phyloP scores from a whole-genome alignment of 2,113 vertebrate genomes.

The Pseudopodoces humilis region DNA sequence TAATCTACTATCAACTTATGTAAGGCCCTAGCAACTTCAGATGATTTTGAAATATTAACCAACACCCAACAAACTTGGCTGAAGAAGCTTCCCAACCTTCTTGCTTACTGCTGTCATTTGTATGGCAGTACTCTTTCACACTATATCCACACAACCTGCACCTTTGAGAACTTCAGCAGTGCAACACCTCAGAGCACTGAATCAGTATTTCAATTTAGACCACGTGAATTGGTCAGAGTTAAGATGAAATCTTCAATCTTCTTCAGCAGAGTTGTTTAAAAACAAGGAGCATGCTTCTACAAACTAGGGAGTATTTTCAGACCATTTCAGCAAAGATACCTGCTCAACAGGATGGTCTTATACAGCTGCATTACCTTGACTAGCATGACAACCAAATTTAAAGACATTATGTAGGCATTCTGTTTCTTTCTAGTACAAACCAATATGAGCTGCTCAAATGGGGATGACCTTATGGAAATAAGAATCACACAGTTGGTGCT shows the following conservation, averaged over 20 bases:
- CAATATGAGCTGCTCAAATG: neutral
- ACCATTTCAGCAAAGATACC: neutral
- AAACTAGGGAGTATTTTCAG: neutral
- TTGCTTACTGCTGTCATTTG: neutral
- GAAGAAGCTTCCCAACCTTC: neutral
- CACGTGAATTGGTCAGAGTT: neutral
- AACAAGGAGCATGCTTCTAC: neutral
- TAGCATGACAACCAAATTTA: neutral
- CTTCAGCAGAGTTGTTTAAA: neutral
- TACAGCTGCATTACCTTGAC: neutral
- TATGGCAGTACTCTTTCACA: neutral
- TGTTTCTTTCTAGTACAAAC: neutral
- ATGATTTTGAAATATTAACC: neutral
- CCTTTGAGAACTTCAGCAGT: neutral
- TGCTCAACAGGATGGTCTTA: neutral
- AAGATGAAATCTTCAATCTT: neutral
- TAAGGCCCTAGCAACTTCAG: neutral
- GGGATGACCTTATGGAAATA: neutral
- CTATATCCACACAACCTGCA: neutral
- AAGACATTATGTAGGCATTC: neutral
- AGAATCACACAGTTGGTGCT: neutral
- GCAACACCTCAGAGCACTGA: neutral
- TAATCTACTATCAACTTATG: neutral
- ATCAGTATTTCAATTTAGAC: neutral
- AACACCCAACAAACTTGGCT: neutral